Evolutionary conservation across 2,888 invertebrate genomes (phyloP).

Genomic region (Romanomermis culicivorax): DNA sequence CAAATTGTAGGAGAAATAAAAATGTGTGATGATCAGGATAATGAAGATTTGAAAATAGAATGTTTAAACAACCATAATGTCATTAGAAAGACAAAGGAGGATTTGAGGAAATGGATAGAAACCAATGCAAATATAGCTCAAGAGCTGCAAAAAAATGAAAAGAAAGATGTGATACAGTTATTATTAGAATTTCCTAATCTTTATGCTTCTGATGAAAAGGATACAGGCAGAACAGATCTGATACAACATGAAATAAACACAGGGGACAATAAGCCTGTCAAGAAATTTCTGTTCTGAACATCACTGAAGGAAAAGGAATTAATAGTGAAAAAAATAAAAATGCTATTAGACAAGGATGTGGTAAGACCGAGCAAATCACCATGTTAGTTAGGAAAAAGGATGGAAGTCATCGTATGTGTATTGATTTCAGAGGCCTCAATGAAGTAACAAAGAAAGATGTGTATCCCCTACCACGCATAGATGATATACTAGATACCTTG

Average conservation of each 20-base stretch:
- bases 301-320: background rate
- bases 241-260: background rate
- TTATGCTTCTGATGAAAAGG: background rate
- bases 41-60: background rate
- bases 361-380: conserved; percentile 19
- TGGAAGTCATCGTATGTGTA: conserved; percentile 14
- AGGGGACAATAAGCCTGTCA: background rate
- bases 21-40: background rate
- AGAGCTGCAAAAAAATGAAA: background rate
- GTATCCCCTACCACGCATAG: conserved; percentile 12
- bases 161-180: background rate
- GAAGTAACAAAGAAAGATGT: conserved; percentile 11
- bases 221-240: background rate
- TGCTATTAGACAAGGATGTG: conserved; percentile 2
- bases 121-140: background rate
- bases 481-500: conserved; percentile 12
- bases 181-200: background rate
- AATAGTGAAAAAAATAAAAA: background rate
- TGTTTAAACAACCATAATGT: no score
- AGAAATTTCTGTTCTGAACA: background rate
- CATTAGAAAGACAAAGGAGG: background rate
- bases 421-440: conserved; percentile 16
- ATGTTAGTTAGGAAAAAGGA: conserved; percentile 26
- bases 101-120: background rate
- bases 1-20: background rate